A percentile compares a stretch with the other conserved stretches of the same genome.
These are phyloP conservation scores for Discoglossus pictus DNA, from an alignment of 2,797 vertebrate species.

Conservation along the genomic window DNA sequence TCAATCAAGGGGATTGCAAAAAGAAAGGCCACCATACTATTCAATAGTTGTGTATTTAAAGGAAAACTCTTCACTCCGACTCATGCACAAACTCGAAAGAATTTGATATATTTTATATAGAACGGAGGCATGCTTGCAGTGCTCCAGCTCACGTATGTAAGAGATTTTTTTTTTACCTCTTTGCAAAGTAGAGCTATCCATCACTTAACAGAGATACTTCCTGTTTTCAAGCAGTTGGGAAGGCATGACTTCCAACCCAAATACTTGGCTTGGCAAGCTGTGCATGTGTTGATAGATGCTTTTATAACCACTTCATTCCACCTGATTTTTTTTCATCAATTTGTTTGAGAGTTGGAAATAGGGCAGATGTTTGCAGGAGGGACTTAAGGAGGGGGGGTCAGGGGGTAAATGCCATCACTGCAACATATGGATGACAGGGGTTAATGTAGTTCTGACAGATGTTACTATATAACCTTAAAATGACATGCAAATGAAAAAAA, in stretches of 20 bases:
- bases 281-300: slow-evolving; percentile 76
- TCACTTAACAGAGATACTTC: slow-evolving; percentile 89
- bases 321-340: slow-evolving; percentile 63
- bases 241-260: slow-evolving; percentile 79
- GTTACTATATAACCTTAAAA: slow-evolving; percentile 60
- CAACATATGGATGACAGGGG: slow-evolving; percentile 63
- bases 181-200: slow-evolving; percentile 78
- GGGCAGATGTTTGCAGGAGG: slow-evolving; percentile 55
- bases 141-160: slow-evolving; percentile 66
- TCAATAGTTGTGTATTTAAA: no score
- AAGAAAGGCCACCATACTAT: no score
- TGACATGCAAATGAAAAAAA: slow-evolving; percentile 47
- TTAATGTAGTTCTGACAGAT: slow-evolving; percentile 63
- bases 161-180: slow-evolving; percentile 65
- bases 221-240: slow-evolving; percentile 86
- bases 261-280: slow-evolving; percentile 82
- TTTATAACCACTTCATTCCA: slow-evolving; percentile 77
- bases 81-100: no score
- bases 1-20: no score
- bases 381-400: slow-evolving; percentile 54
- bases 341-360: slow-evolving; percentile 44
- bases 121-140: no score
- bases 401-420: slow-evolving; percentile 56
- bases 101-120: no score
- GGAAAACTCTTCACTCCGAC: no score